Percentiles rank a stretch among this genome's conserved stretches.
Evolutionary conservation across 2,888 invertebrate genomes (phyloP).

Genomic region (Lepidonotus clava): DNA sequence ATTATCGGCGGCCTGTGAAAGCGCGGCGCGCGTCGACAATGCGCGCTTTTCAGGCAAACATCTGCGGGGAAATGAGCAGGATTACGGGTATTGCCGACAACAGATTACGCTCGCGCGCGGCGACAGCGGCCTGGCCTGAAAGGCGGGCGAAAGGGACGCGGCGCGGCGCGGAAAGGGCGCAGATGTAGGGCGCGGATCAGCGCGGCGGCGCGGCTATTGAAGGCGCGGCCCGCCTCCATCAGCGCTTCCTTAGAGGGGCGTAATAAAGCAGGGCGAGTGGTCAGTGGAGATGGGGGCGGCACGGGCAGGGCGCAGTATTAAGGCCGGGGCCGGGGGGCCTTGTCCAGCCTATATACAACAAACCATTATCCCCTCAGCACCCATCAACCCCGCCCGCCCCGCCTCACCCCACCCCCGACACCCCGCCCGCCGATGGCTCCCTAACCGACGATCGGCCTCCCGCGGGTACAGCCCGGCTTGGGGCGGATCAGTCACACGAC

Average conservation of each 20-base stretch:
- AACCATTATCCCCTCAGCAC: not conserved
- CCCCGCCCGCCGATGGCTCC: slow-evolving; percentile 19
- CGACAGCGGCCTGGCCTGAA: not conserved
- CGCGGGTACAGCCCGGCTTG: not conserved
- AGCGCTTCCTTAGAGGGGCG: slow-evolving; percentile 35
- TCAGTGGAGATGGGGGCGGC: not conserved
- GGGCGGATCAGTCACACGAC: not conserved
- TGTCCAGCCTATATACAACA: slow-evolving; percentile 34
- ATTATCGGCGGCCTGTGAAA: slow-evolving; percentile 22
- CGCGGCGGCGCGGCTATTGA: not conserved
- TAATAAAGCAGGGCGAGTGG: slow-evolving; percentile 7
- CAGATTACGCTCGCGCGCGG: slow-evolving; percentile 31
- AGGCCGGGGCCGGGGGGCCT: slow-evolving; percentile 18
- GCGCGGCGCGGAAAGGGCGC: slow-evolving; percentile 33
- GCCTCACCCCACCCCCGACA: not conserved
- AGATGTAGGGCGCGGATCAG: slow-evolving; percentile 44
- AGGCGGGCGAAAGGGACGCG: not conserved
- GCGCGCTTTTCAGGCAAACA: slow-evolving; percentile 45
- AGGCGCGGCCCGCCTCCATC: not conserved
- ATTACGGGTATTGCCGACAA: slow-evolving; percentile 39
- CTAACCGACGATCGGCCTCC: slow-evolving; percentile 20
- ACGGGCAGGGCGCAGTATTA: not conserved
- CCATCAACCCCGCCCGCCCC: not conserved
- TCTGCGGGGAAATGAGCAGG: slow-evolving; percentile 53
- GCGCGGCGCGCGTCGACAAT: slow-evolving; percentile 35